Conservation (phyloP, 2,113 vertebrate genomes). For the Ceratotherium simum region DNA sequence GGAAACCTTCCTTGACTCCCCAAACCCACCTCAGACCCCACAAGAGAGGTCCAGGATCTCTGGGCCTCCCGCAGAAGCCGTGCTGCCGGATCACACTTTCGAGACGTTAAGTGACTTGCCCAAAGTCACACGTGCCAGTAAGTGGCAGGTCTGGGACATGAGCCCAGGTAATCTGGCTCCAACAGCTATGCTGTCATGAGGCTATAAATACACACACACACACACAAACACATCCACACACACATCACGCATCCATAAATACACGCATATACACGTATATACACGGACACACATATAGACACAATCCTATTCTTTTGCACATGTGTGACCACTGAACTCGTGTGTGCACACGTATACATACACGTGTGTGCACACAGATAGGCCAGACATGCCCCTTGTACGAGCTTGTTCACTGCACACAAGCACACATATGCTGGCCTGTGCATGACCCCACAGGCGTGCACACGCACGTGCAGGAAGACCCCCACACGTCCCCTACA, state of each 20-base stretch:
- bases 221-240: background rate
- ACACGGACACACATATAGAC: background rate
- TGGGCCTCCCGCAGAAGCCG: background rate
- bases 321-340: background rate
- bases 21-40: background rate
- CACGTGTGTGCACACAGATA: background rate
- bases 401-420: background rate
- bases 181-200: background rate
- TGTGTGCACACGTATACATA: background rate
- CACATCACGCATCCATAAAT: rapidly evolving
- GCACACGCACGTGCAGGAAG: rapidly evolving
- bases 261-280: background rate
- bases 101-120: background rate
- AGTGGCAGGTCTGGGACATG: background rate
- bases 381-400: background rate
- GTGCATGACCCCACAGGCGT: background rate
- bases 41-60: background rate
- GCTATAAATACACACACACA: background rate
- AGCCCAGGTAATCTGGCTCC: background rate
- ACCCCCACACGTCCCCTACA: background rate
- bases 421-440: rapidly evolving
- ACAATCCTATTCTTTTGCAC: background rate
- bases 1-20: background rate
- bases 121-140: background rate
- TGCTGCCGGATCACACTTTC: background rate